Conservation (phyloP, 1,140 invertebrate species). For the Chironomus striatipennis region DNA sequence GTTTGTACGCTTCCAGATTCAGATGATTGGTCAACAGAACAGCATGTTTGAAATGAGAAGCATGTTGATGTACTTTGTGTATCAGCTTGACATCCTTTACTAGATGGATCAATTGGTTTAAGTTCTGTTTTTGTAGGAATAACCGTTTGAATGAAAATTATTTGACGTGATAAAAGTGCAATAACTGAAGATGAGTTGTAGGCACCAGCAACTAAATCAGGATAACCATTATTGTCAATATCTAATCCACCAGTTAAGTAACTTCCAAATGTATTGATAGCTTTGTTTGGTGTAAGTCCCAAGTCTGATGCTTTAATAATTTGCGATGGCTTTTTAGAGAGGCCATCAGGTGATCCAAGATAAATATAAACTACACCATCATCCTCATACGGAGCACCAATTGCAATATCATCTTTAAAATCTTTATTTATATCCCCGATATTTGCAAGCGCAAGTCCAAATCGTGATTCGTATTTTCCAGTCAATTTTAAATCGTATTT, state of each 20-base stretch:
- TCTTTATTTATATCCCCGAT: conserved; percentile 89
- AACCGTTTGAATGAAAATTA: conserved; percentile 73
- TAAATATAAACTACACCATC: conserved; percentile 81
- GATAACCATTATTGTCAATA: conserved; percentile 85
- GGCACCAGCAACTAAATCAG: conserved; percentile 82
- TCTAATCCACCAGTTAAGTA: conserved; percentile 82
- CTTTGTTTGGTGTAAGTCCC: conserved; percentile 36
- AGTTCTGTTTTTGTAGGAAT: conserved; percentile 46
- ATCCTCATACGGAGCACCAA: conserved; percentile 86
- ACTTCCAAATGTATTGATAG: conserved; percentile 74
- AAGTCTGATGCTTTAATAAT: conserved; percentile 41
- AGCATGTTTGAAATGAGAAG: conserved; percentile 82
- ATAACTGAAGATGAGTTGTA: conserved; percentile 47
- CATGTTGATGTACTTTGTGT: conserved; percentile 61
- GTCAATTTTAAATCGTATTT: conserved; percentile 54
- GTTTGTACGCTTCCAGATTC: conserved; percentile 44
- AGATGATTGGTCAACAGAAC: conserved; percentile 59
- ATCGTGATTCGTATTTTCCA: conserved; percentile 67
- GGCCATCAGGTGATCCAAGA: conserved; percentile 65
- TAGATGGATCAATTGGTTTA: conserved; percentile 71
- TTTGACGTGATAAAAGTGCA: conserved; percentile 69
- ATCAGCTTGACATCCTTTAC: conserved; percentile 58
- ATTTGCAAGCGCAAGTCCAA: conserved; percentile 77
- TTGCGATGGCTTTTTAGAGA: conserved; percentile 66
- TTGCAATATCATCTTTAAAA: conserved; percentile 77